phyloP scores from a whole-genome alignment of 2,888 invertebrate genomes.

The Corbicula japonica region DNA sequence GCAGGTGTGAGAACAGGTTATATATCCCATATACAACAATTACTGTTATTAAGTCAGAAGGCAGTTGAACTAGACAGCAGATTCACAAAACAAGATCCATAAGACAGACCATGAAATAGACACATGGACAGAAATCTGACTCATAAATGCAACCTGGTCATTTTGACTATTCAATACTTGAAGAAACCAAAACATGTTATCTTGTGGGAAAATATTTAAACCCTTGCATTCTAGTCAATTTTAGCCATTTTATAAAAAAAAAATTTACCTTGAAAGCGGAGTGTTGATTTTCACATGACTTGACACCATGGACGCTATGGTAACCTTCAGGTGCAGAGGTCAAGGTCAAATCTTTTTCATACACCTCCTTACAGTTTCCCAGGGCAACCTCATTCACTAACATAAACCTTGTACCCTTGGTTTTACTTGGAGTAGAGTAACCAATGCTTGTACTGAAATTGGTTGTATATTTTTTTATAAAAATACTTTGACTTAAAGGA shows the following conservation, averaged over 20 bases:
- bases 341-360: slow-evolving; percentile 72
- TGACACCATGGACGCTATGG: slow-evolving; percentile 84
- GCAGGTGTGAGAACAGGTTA: no score
- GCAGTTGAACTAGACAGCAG: no score
- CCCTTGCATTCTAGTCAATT: no score
- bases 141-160: no score
- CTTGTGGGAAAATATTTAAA: no score
- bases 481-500: no score
- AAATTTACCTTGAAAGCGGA: slow-evolving; percentile 80
- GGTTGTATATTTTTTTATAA: no score
- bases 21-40: not conserved
- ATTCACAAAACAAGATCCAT: no score
- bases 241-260: not conserved
- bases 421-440: slow-evolving; percentile 80
- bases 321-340: slow-evolving; percentile 82
- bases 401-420: slow-evolving; percentile 81
- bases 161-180: no score
- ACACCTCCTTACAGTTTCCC: slow-evolving; percentile 76
- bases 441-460: slow-evolving; percentile 77
- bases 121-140: no score
- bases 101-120: no score
- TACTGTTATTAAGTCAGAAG: not conserved
- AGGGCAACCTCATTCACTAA: slow-evolving; percentile 83
- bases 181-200: no score
- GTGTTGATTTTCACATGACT: slow-evolving; percentile 50